Evolutionary conservation across 2,113 vertebrate genomes (phyloP), one percentile per base, ranked within the genome.

Genomic region (Neodon shergylaensis): DNA sequence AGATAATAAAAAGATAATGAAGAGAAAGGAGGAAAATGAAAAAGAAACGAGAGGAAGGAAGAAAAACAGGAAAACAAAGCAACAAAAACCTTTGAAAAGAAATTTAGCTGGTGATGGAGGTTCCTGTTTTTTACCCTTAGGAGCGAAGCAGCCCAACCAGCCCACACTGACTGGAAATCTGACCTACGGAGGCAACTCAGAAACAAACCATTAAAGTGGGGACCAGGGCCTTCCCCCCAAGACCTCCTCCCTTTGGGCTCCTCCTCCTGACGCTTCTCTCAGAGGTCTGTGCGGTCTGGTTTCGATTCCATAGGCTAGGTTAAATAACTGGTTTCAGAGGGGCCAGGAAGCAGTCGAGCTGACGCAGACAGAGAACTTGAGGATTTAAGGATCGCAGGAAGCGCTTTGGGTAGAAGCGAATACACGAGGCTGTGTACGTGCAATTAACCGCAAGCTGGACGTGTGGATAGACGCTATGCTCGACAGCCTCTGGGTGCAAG

Each of bases 251-350:
- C 61, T 31, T 31, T 78, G 7, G 10, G 93, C 66, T 94, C 84
- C 68, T 88, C 90, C 84, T 79, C 77, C 68, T 63, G 74, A 72
- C 24, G 54, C 85, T 96, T 92, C 78, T 94, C 47, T 90, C 17
- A 0, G 31, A 93, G 49, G 85, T 44, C 22, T 91, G 68, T 86
- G 88, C 39, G 31, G 79, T 97, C 90, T 94, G 96, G 95, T 97
- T 96, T 96, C 92, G 39, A 96, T 97, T 97, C 85, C 39, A 74
- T 58, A 95, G 33, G 81, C 79, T 66, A 91, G 89, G 82, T 96
- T 91, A 95, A 97, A 70, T 83, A 91, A 94, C 82, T 33, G 73
- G 39, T 74, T 88, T 83, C 61, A 0, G 74, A 70, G 42, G 39
- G 70, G 52, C 87, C 66, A 19, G 83, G 84, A 85, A 86, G 91